Percentiles rank a stretch among this genome's conserved stretches.
Evolutionary conservation across 2,888 invertebrate species (phyloP).

Genomic region (Xestia rhomboidea): DNA sequence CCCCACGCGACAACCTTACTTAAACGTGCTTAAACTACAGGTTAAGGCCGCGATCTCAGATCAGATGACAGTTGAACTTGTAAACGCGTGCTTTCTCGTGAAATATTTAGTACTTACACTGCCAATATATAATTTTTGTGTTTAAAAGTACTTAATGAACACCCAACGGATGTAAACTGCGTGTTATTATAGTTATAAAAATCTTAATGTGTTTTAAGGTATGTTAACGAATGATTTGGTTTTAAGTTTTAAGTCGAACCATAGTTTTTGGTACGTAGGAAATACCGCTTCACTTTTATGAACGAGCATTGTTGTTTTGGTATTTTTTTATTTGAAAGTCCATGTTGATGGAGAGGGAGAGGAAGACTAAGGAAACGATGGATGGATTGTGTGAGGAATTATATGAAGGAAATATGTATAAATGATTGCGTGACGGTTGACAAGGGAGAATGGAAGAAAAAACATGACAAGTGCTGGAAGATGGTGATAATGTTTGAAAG

Average conservation of each 20-base stretch:
- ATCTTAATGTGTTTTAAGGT: slow-evolving; percentile 55
- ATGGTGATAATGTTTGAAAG: too few species aligned
- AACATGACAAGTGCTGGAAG: too few species aligned
- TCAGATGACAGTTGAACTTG: slow-evolving; percentile 67
- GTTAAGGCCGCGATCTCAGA: slow-evolving; percentile 51
- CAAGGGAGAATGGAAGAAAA: too few species aligned
- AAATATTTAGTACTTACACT: slow-evolving; percentile 59
- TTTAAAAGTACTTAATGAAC: slow-evolving; percentile 63
- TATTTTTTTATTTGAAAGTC: background rate
- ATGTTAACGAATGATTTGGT: slow-evolving; percentile 55
- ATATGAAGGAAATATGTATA: too few species aligned
- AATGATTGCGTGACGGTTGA: too few species aligned
- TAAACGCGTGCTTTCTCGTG: slow-evolving; percentile 64
- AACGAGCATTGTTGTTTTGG: background rate
- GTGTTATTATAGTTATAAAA: slow-evolving; percentile 65
- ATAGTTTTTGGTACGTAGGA: slow-evolving; percentile 17
- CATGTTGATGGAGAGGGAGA: slow-evolving; percentile 15
- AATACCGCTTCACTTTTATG: slow-evolving; percentile 14
- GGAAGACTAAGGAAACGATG: too few species aligned
- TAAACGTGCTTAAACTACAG: slow-evolving; percentile 43
- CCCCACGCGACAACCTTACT: slow-evolving; percentile 43
- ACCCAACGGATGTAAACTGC: slow-evolving; percentile 38
- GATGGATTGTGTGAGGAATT: too few species aligned
- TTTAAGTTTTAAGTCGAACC: slow-evolving; percentile 13
- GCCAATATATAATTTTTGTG: slow-evolving; percentile 58